Evolutionary conservation across 2,113 vertebrate species (phyloP).

Genomic region (Glareola pratincola): DNA sequence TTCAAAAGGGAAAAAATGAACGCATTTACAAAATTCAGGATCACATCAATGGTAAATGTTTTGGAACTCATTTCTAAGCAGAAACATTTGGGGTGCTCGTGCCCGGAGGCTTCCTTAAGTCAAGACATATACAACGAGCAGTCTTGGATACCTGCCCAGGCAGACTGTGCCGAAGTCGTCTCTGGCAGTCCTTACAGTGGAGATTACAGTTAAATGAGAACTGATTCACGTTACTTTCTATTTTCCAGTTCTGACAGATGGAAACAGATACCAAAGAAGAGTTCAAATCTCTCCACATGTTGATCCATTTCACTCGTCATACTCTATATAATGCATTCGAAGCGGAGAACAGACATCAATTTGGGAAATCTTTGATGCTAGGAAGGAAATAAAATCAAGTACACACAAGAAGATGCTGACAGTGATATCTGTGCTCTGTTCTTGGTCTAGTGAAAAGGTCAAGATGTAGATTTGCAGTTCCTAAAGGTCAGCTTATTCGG

Average conservation of each 20-base stretch:
- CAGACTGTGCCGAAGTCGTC: constrained; percentile 4
- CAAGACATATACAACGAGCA: not conserved
- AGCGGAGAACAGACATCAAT: not conserved
- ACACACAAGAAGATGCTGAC: not conserved
- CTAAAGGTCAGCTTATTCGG: not conserved
- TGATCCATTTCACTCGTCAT: constrained; percentile 31
- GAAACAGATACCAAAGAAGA: constrained; percentile 37
- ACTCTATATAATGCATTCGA: not conserved
- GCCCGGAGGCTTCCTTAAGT: constrained; percentile 17
- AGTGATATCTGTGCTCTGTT: not conserved
- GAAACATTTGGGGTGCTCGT: not conserved
- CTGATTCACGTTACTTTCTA: constrained; percentile 34
- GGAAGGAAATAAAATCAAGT: constrained; percentile 10
- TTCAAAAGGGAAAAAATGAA: not conserved
- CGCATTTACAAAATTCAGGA: not conserved
- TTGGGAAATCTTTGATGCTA: not conserved
- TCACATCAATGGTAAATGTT: not conserved
- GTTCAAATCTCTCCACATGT: not conserved
- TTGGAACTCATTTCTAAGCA: not conserved
- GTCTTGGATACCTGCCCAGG: constrained; percentile 16
- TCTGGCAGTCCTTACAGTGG: constrained; percentile 23
- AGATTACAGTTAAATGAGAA: constrained; percentile 42
- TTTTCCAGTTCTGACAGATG: constrained; percentile 35
- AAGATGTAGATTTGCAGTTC: not conserved
- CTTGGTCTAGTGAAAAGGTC: not conserved